Base-by-base conservation (phyloP, 1,140 invertebrate genomes). In the Drosophila eugracilis region DNA sequence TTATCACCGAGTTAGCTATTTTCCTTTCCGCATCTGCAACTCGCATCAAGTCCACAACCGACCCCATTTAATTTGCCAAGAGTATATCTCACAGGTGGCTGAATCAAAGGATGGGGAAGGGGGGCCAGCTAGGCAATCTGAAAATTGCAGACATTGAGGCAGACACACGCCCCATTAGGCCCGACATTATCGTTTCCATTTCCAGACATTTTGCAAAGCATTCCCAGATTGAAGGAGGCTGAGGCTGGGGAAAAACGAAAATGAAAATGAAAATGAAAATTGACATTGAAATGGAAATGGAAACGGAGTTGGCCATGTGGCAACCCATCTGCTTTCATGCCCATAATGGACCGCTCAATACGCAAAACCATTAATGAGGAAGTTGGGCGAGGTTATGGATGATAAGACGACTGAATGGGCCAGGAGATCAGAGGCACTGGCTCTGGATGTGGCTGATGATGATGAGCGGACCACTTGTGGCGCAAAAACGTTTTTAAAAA, bases 241-340 rank as follows among this genome's bases (percentile, higher is more conserved):
- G n/a, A n/a, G n/a, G n/a, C n/a, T 58, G 59, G 59, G 54, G 54
- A 62, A 74, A 74, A 84, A 84, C 39, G 60, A 63, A 84, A 84
- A 84, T 76, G 60, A 65, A 76, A 81, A 86, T 86, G 81, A 74
- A 81, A 67, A 86, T 86, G 77, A 77, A 86, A 86, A 78, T 85
- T 81, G 83, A 86, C 86, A 81, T 85, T 83, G 32, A 37, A 39
- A 34, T 62, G 45, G 81, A 81, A 85, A 81, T 85, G 81, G 30
- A 37, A 39, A 32, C 57, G 58, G n/a, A 65, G 42, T 60, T 37
- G 72, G 77, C 81, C 81, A 86, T 86, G 62, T 86, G 81, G 39
- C 22, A 15, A 24, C 26, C 54, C 69, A 72, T 72, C 69, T 60
- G 67, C 37, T 34, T 47, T 55, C 9, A n/a, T 28, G 7, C 30